A percentile compares a stretch with the other conserved stretches of the same genome.
Conservation (phyloP, 1,140 invertebrate species). For the Brachionus calyciflorus region DNA sequence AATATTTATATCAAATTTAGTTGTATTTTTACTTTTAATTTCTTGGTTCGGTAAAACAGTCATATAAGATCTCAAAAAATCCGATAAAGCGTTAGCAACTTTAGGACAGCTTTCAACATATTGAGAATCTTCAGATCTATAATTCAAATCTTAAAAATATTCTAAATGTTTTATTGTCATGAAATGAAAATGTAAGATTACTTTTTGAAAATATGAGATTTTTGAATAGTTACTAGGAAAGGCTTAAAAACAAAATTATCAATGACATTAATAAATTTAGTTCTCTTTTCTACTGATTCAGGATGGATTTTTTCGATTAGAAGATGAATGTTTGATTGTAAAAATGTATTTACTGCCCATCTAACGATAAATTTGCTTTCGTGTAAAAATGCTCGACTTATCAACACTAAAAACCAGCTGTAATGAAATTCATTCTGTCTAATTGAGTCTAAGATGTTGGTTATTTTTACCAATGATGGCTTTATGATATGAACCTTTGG, state of each 20-base stretch:
- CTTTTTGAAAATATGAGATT: slow-evolving; percentile 35
- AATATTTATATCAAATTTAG: background rate
- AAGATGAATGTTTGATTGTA: slow-evolving; percentile 11
- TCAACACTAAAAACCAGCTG: slow-evolving; percentile 16
- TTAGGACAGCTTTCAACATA: slow-evolving; percentile 19
- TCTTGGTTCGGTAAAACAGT: background rate
- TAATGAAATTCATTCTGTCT: slow-evolving; percentile 31
- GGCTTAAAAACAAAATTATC: slow-evolving; percentile 6
- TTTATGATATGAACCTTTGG: slow-evolving; percentile 43
- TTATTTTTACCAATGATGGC: background rate
- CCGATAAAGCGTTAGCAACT: slow-evolving; percentile 1
- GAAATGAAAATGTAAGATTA: background rate
- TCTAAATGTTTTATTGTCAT: background rate
- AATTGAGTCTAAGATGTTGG: background rate
- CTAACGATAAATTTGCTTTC: slow-evolving; percentile 39
- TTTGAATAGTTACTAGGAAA: slow-evolving; percentile 3
- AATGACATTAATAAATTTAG: background rate
- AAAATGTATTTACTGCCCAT: slow-evolving; percentile 30
- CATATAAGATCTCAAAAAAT: background rate
- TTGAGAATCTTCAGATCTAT: slow-evolving; percentile 11
- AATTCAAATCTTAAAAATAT: background rate
- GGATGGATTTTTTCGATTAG: background rate
- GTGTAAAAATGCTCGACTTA: slow-evolving; percentile 21
- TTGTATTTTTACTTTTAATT: slow-evolving; percentile 3
- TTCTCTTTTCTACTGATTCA: background rate